These are phyloP conservation scores for Cantharis flavilabris DNA, from an alignment of 2,888 invertebrate genomes.

Conservation along the genomic window DNA sequence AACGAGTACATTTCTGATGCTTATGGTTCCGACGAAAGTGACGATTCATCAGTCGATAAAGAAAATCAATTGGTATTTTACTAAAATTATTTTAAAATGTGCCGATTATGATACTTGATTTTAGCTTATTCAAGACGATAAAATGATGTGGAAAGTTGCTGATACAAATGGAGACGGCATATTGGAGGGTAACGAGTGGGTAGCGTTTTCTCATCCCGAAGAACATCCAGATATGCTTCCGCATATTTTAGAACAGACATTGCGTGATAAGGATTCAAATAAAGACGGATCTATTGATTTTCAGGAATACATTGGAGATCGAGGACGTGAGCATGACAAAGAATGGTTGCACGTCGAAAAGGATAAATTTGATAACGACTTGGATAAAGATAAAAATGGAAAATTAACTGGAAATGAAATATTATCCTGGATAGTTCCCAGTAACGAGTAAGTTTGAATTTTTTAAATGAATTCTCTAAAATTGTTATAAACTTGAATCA, in stretches of 20 bases:
- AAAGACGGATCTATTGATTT: conserved; percentile 84
- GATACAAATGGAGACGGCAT: conserved; percentile 82
- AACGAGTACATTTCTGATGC: conserved; percentile 86
- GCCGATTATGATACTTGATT: background rate
- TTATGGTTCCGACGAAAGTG: conserved; percentile 71
- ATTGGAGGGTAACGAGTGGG: conserved; percentile 78
- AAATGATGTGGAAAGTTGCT: conserved; percentile 82
- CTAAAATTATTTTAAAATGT: background rate
- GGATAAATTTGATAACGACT: conserved; percentile 83
- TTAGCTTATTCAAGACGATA: conserved; percentile 77
- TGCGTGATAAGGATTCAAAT: conserved; percentile 85
- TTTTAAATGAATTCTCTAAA: background rate
- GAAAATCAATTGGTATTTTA: conserved; percentile 44
- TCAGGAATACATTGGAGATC: conserved; percentile 79
- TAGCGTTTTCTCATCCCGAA: conserved; percentile 91
- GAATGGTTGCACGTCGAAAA: conserved; percentile 74
- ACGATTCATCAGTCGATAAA: conserved; percentile 39
- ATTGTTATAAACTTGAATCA: background rate
- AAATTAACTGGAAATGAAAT: conserved; percentile 79
- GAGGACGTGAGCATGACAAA: conserved; percentile 71
- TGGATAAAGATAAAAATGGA: conserved; percentile 85
- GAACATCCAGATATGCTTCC: conserved; percentile 88
- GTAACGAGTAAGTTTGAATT: conserved; percentile 74
- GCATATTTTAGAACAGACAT: conserved; percentile 76
- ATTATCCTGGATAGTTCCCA: conserved; percentile 86